Evolutionary conservation across 2,113 vertebrate species (phyloP).

Genomic region (Microcebus murinus): DNA sequence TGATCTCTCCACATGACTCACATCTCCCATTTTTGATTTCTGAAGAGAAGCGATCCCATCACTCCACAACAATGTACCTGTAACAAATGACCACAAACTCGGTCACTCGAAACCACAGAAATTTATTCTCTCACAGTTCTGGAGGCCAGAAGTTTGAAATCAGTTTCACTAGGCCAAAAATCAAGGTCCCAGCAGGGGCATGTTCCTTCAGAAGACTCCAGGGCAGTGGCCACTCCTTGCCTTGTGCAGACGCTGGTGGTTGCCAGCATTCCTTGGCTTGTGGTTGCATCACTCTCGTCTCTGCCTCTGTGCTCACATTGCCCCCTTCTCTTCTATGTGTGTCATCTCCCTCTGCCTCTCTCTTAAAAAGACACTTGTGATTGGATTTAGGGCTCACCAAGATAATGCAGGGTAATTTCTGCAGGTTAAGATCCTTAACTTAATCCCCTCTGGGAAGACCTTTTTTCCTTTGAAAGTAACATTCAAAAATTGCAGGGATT

Average conservation of each 20-base stretch:
- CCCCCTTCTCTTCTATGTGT: neutral
- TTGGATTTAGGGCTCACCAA: neutral
- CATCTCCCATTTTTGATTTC: neutral
- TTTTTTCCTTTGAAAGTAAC: neutral
- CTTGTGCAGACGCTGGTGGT: too few relatives aligned
- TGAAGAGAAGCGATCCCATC: neutral
- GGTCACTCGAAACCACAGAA: neutral
- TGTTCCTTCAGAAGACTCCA: neutral
- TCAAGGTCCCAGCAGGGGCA: neutral
- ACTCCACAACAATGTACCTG: neutral
- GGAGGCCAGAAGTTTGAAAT: neutral
- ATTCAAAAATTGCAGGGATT: neutral
- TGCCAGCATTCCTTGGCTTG: neutral
- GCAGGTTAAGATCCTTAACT: neutral
- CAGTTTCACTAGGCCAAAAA: neutral
- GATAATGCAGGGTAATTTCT: neutral
- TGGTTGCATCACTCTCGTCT: neutral
- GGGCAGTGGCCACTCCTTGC: too few relatives aligned
- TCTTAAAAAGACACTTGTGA: neutral
- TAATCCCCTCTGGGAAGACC: neutral
- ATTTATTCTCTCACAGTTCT: neutral
- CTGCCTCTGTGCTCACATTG: neutral
- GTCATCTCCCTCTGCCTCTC: neutral
- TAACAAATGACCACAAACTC: neutral
- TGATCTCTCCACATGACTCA: neutral